These are phyloP conservation scores for Phenganax stokvisi DNA, from an alignment of 92 coral and sea anemone species.

Conservation along the genomic window DNA sequence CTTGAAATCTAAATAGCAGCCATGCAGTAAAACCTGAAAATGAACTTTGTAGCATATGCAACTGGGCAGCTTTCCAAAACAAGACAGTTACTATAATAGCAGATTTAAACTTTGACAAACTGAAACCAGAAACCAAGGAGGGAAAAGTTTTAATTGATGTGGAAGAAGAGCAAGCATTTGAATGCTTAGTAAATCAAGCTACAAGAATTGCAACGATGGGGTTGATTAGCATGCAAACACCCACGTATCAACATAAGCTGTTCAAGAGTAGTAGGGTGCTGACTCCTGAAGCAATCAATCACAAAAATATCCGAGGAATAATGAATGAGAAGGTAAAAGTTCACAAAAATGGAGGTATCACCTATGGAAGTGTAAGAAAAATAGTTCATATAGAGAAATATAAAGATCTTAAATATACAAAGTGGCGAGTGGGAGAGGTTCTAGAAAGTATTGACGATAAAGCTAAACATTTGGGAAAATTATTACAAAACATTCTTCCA, in stretches of 20 bases:
- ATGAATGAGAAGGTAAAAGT: slow-evolving; percentile 34
- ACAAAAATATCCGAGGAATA: slow-evolving; percentile 22
- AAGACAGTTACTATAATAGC: too few relatives aligned
- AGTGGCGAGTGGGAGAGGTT: slow-evolving; percentile 47
- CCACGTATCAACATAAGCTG: slow-evolving; percentile 31
- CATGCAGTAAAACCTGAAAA: slow-evolving; percentile 25
- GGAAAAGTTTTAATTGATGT: too few relatives aligned
- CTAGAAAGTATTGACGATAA: slow-evolving; percentile 35
- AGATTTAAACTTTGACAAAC: too few relatives aligned
- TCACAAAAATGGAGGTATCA: slow-evolving; percentile 18
- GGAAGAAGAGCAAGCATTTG: too few relatives aligned
- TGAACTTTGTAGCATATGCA: slow-evolving; percentile 20
- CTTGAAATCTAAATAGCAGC: slow-evolving; percentile 12
- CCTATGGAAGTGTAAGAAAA: slow-evolving; percentile 15
- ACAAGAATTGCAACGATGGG: too few relatives aligned
- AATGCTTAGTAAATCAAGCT: too few relatives aligned
- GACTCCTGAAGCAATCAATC: slow-evolving; percentile 43
- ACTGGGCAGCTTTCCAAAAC: slow-evolving; percentile 34
- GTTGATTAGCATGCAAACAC: neutral
- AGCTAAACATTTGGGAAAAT: slow-evolving; percentile 16
- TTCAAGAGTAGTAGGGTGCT: slow-evolving; percentile 31
- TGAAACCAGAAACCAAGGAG: too few relatives aligned
- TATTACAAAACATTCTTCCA: slow-evolving; percentile 1
- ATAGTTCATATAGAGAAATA: neutral
- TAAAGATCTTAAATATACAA: slow-evolving; percentile 19